phyloP scores from a whole-genome alignment of 2,797 vertebrate species.

The Microctenopoma lineatum region DNA sequence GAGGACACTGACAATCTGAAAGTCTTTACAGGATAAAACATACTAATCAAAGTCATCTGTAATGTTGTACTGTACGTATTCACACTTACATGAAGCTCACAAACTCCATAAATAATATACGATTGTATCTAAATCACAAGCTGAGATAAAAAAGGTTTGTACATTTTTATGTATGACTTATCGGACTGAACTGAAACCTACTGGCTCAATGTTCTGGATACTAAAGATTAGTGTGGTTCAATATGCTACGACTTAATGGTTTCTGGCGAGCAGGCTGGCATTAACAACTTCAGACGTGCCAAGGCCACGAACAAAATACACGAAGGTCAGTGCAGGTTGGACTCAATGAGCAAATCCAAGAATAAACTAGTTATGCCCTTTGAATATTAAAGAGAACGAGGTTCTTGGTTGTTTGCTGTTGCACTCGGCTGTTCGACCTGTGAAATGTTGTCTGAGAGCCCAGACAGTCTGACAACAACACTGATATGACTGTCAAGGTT shows the following conservation, averaged over 20 bases:
- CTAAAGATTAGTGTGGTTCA: conserved; percentile 15
- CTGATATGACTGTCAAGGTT: conserved; percentile 34
- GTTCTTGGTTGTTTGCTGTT: conserved; percentile 26
- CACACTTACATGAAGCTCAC: conserved; percentile 3
- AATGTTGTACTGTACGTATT: conserved; percentile 1
- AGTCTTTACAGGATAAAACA: conserved; percentile 29
- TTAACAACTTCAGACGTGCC: conserved; percentile 56
- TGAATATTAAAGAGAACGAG: conserved; percentile 67
- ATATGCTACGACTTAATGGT: conserved; percentile 38
- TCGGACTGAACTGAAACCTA: not conserved
- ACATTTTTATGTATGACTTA: not conserved
- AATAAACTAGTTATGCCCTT: conserved; percentile 80
- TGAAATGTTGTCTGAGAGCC: conserved; percentile 48
- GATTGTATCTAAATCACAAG: not conserved
- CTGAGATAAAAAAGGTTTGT: not conserved
- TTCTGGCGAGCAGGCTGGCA: conserved; percentile 42
- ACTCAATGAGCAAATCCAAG: conserved; percentile 76
- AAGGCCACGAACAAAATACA: conserved; percentile 47
- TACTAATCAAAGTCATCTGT: conserved; percentile 12
- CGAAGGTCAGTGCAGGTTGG: conserved; percentile 70
- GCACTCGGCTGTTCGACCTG: conserved; percentile 32
- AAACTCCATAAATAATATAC: not conserved
- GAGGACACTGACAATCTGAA: conserved; percentile 16
- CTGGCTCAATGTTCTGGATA: conserved; percentile 21
- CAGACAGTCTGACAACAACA: conserved; percentile 44